A percentile compares a stretch with the other conserved stretches of the same genome.
Evolutionary conservation across 1,140 invertebrate species (phyloP).

Genomic region (Spodoptera frugiperda): DNA sequence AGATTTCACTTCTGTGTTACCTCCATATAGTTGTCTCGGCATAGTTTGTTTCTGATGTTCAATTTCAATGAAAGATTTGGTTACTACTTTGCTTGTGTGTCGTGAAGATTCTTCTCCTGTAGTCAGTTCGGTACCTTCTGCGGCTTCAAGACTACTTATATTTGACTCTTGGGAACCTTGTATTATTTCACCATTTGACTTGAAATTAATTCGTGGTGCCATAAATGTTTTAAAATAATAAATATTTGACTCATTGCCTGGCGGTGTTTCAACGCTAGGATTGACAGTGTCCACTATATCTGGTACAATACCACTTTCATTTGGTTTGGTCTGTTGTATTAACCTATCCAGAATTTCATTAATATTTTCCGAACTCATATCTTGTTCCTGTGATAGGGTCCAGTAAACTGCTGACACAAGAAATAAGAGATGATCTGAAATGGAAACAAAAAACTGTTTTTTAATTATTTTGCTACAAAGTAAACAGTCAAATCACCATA

Average conservation of each 20-base stretch:
- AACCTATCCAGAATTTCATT: conserved; percentile 47
- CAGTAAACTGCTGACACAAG: not conserved
- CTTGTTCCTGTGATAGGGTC: not conserved
- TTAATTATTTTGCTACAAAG: too few relatives aligned
- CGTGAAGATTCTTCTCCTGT: not conserved
- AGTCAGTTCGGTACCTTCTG: not conserved
- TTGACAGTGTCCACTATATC: not conserved
- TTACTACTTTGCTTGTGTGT: not conserved
- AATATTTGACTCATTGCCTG: conserved; percentile 32
- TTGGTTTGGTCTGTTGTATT: conserved; percentile 28
- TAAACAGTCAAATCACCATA: too few relatives aligned
- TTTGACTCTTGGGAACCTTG: not conserved
- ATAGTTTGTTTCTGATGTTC: not conserved
- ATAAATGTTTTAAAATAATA: conserved; percentile 31
- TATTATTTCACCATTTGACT: not conserved
- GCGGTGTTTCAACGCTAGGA: not conserved
- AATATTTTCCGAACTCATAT: conserved; percentile 42
- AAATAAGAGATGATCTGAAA: conserved; percentile 23
- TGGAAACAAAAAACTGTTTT: not conserved
- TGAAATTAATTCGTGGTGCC: conserved; percentile 12
- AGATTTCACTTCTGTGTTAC: not conserved
- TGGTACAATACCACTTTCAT: not conserved
- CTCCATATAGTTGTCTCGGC: not conserved
- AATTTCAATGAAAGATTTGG: not conserved
- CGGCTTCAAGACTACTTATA: not conserved